Evolutionary conservation across 2,113 vertebrate species (phyloP).

Genomic region (Petrocephalus microphthalmus): DNA sequence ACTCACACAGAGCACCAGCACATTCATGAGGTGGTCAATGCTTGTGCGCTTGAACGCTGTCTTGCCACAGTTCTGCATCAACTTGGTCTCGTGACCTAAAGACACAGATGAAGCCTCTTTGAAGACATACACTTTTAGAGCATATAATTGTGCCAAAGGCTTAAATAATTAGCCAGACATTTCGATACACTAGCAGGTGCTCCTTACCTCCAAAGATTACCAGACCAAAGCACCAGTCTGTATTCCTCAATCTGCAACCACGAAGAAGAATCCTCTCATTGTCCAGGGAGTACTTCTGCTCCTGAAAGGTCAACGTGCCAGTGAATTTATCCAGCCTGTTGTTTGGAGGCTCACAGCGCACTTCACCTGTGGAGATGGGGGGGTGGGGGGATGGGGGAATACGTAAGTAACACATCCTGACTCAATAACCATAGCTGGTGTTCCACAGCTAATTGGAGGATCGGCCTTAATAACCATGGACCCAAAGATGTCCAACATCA

Average conservation of each 20-base stretch:
- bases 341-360: constrained; percentile 83
- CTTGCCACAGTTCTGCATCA: constrained; percentile 94
- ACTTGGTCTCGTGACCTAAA: constrained; percentile 83
- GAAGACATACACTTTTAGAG: background rate
- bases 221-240: constrained; percentile 89
- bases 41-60: constrained; percentile 78
- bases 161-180: background rate
- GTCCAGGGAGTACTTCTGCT: constrained; percentile 66
- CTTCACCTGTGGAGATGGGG: constrained; percentile 62
- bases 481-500: background rate
- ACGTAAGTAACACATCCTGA: background rate
- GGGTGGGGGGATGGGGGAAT: too few species aligned
- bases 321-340: constrained; percentile 84
- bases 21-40: constrained; percentile 83
- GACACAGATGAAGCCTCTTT: background rate
- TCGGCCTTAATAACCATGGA: background rate
- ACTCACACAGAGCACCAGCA: constrained; percentile 80
- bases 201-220: constrained; percentile 80
- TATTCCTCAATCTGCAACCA: constrained; percentile 86
- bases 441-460: too few species aligned
- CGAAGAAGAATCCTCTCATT: constrained; percentile 82
- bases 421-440: background rate
- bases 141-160: background rate
- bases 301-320: constrained; percentile 67
- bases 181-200: background rate